Evolutionary conservation across 2,797 vertebrate species (phyloP), one percentile per base, ranked within the genome.

Genomic region (Hippocampus kuda): DNA sequence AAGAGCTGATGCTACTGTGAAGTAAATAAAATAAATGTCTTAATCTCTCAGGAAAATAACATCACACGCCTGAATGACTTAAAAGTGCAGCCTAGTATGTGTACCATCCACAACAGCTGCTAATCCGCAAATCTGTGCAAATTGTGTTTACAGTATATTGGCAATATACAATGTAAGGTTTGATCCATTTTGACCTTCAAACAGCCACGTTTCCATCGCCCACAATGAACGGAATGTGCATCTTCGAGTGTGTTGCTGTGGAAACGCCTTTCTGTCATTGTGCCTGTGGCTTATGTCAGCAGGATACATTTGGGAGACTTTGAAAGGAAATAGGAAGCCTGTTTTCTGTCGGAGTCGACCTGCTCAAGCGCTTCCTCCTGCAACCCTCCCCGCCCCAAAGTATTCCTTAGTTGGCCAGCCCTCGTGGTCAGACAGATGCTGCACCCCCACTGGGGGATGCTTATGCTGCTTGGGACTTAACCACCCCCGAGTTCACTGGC

Each of bases 251-350:
- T 13, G 57, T 60, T 60, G 57, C 57, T 60, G 57, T 60, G 57
- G 57, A 60, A 60, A 60, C 57, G 57, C 56, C n/a, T 57, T 56
- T 16, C 57, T 59, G 26, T 16, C 57, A 59, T 59, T 59, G 57
- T 59, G 57, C 57, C 57, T 59, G 57, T 59, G 57, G 26, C 57
- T 59, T 30, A 13, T 27, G 27, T 59, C 57, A 59, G 26, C 57
- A 18, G 57, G 15, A 59, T 27, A 16, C 57, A 59, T 59, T 22
- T 59, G 26, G 26, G 26, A 59, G 57, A 30, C 30, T 59, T 59
- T 59, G 26, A 59, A 30, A 30, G 26, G 57, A 59, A 59, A 59
- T 59, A 59, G 5, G 30, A 59, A 59, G 26, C 2, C 26, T 49
- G 26, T 57, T 59, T 15, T 59, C 54, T 59, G 56, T 16, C 26